Conservation (phyloP, 2,113 vertebrate genomes). For the Tetrax tetrax region DNA sequence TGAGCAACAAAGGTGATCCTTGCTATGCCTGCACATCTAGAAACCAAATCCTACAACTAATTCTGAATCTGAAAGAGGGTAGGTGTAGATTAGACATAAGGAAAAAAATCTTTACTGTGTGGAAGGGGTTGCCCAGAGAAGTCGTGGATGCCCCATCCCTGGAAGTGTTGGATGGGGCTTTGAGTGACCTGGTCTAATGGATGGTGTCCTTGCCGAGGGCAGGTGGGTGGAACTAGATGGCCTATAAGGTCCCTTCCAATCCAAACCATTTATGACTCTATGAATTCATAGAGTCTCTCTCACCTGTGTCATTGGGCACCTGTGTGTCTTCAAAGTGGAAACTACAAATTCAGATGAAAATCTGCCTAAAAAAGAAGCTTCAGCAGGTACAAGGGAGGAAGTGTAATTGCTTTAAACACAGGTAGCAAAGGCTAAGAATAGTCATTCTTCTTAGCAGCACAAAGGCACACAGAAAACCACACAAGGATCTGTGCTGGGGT, state of each 20-base stretch:
- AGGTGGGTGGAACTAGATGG: rapidly evolving
- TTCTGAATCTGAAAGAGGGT: neutral
- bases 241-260: neutral
- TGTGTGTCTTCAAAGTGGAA: neutral
- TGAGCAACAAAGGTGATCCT: neutral
- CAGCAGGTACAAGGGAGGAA: neutral
- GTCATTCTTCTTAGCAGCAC: neutral
- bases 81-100: neutral
- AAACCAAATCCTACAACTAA: neutral
- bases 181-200: rapidly evolving
- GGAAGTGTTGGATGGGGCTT: rapidly evolving
- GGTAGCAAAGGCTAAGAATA: neutral
- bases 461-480: neutral
- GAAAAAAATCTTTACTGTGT: neutral
- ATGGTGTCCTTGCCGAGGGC: neutral
- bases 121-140: neutral
- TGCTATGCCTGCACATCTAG: neutral
- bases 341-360: neutral
- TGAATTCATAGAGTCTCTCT: neutral
- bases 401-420: neutral
- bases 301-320: neutral
- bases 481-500: neutral
- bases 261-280: neutral
- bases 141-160: neutral
- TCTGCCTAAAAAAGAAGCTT: neutral